phyloP scores from a whole-genome alignment of 2,797 vertebrate genomes.

The Anolis apletophallus region DNA sequence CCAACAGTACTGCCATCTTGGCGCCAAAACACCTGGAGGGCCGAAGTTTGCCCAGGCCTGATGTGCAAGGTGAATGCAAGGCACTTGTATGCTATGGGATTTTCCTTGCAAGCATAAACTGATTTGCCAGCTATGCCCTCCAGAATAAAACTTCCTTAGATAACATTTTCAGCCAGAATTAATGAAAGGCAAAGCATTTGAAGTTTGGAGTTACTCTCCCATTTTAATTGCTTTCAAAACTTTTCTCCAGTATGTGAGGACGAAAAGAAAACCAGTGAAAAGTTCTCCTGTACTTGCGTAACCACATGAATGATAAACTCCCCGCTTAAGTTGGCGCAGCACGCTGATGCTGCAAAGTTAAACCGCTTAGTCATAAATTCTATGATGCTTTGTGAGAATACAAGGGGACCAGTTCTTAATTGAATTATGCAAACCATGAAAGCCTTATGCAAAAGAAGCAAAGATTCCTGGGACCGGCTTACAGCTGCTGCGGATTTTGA shows the following conservation, averaged over 20 bases:
- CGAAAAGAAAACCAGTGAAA: not conserved
- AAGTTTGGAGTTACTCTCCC: not conserved
- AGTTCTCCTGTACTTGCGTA: not conserved
- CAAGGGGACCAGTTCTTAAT: slow-evolving; percentile 27
- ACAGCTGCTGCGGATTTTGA: not conserved
- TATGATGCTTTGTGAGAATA: slow-evolving; percentile 16
- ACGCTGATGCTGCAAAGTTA: not conserved
- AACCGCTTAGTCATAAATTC: not conserved
- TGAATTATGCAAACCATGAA: slow-evolving; percentile 25
- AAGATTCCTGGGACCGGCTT: not conserved
- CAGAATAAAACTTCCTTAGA: not conserved
- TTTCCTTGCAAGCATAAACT: not conserved
- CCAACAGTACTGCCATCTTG: too few relatives aligned
- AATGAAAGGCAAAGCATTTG: not conserved
- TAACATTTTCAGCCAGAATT: not conserved
- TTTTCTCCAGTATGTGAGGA: not conserved
- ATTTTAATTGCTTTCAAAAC: not conserved
- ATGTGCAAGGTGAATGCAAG: not conserved
- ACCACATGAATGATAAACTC: not conserved
- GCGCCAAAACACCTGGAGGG: too few relatives aligned
- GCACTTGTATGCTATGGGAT: not conserved
- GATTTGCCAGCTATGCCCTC: not conserved
- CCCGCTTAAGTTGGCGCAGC: not conserved
- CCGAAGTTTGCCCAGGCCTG: too few relatives aligned
- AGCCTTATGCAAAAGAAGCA: slow-evolving; percentile 30